Percentiles rank a stretch among this genome's conserved stretches.
Evolutionary conservation across 2,113 vertebrate genomes (phyloP).

Genomic region (Forbesichthys agassizii): DNA sequence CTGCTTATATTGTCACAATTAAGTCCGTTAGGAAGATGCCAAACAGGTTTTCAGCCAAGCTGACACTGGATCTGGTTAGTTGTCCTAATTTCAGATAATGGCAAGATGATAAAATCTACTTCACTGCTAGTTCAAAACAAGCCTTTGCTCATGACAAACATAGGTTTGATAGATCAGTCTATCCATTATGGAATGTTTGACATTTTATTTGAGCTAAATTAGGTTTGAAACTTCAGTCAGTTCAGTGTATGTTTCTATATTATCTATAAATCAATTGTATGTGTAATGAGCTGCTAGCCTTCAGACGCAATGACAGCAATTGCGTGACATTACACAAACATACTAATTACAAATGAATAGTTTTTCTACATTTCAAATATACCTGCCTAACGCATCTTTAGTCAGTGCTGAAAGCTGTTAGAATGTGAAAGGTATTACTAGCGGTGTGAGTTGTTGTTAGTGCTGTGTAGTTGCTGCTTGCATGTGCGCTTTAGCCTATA

Average conservation of each 20-base stretch:
- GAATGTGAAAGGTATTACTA: slow-evolving; percentile 24
- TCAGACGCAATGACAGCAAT: slow-evolving; percentile 9
- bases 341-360: slow-evolving; percentile 29
- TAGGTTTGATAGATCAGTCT: slow-evolving; percentile 48
- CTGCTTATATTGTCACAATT: slow-evolving; percentile 61
- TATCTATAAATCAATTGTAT: slow-evolving; percentile 20
- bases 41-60: slow-evolving; percentile 49
- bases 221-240: slow-evolving; percentile 39
- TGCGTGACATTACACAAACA: slow-evolving; percentile 35
- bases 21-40: slow-evolving; percentile 53
- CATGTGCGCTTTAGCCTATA: slow-evolving; percentile 36
- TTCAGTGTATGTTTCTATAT: slow-evolving; percentile 24
- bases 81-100: slow-evolving; percentile 42
- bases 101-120: background rate
- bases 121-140: slow-evolving; percentile 38
- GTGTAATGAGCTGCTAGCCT: slow-evolving; percentile 46
- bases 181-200: slow-evolving; percentile 41
- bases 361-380: slow-evolving; percentile 11
- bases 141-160: slow-evolving; percentile 38
- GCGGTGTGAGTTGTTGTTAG: slow-evolving; percentile 26
- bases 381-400: slow-evolving; percentile 34
- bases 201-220: slow-evolving; percentile 56
- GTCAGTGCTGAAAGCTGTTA: background rate
- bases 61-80: slow-evolving; percentile 5
- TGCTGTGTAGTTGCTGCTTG: slow-evolving; percentile 14